Base-by-base conservation (phyloP, 30 jellyfish, hydroid and myxozoan species). In the Catostylus mosaicus region DNA sequence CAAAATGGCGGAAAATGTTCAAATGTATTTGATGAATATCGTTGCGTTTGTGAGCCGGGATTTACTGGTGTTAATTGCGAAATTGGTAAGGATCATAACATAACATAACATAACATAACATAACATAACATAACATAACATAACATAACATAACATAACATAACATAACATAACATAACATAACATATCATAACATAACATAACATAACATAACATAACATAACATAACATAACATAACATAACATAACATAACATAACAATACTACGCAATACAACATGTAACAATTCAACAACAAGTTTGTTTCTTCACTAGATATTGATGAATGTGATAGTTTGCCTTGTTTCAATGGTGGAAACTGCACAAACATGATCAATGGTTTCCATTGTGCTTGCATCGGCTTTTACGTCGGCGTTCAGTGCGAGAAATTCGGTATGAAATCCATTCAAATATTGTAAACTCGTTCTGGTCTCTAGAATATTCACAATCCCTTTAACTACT, bases 291-390 rank as follows among this genome's bases (percentile, higher is more conserved):
- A n/a, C n/a, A n/a, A n/a, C n/a, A n/a, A n/a, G n/a, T n/a, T n/a
- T n/a, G n/a, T 50, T 6, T 50, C 63, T 14, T 31, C 64, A 24
- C 19, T 26, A 67, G 80, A 67, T 3, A 67, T 67, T 40, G 64
- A 67, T 36, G 80, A 67, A 67, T 67, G 80, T 63, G 48, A 67
- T 19, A 67, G 66, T 30, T 63, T 67, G 19, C 80, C 80, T 31
- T 67, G 80, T 22, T 33, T 67, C 27, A 67, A 67, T 27, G 63
- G 63, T 12, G 80, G 40, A 0, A 0, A 3, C 4, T 67, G 80
- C 64, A 38, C 32, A 31, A 63, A 67, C 32, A 7, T 32, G 32
- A 16, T 40, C 36, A 18, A 67, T 67, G 80, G 80, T 2, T 67
- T 31, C 19, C 33, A 18, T 1, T 67, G 80, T 20, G 14, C 61